Evolutionary conservation across 2,797 vertebrate species (phyloP).

Genomic region (Chromis chromis): DNA sequence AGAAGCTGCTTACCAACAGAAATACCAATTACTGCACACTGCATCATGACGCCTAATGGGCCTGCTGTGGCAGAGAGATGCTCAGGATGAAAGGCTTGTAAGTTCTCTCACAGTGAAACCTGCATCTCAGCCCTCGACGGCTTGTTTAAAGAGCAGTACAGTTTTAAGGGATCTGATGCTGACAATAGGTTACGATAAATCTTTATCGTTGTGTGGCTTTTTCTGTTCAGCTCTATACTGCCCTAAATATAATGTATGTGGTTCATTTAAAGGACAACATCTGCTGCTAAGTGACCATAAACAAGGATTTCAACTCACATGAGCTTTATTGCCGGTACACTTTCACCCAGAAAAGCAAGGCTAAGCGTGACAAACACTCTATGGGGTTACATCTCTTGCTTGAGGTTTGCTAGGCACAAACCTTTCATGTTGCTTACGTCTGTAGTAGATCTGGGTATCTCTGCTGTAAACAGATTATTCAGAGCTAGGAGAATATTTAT

Average conservation of each 20-base stretch:
- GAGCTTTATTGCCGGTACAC: slow-evolving; percentile 8
- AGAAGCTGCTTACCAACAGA: slow-evolving; percentile 75
- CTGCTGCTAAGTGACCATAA: slow-evolving; percentile 32
- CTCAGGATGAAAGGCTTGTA: slow-evolving; percentile 62
- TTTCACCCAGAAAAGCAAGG: slow-evolving; percentile 26
- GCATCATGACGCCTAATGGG: slow-evolving; percentile 74
- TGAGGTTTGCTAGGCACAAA: slow-evolving; percentile 30
- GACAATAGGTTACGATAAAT: slow-evolving; percentile 26
- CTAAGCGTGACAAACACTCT: slow-evolving; percentile 40
- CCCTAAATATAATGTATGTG: slow-evolving; percentile 11
- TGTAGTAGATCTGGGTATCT: slow-evolving; percentile 35
- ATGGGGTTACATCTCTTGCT: slow-evolving; percentile 33
- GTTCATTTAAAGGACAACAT: slow-evolving; percentile 41
- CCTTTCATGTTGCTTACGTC: slow-evolving; percentile 61
- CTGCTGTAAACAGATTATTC: slow-evolving; percentile 42
- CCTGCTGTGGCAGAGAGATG: slow-evolving; percentile 66
- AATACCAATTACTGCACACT: slow-evolving; percentile 74
- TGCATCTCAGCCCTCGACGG: slow-evolving; percentile 33
- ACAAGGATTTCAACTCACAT: slow-evolving; percentile 29
- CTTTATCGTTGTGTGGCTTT: slow-evolving; percentile 2
- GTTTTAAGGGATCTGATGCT: slow-evolving; percentile 12
- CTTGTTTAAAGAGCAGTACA: slow-evolving; percentile 36
- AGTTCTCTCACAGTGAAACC: slow-evolving; percentile 51
- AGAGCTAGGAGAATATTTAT: slow-evolving; percentile 28
- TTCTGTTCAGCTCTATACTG: slow-evolving; percentile 25